Base-by-base conservation (phyloP, 2,888 invertebrate genomes). In the Standfussiana lucernea region DNA sequence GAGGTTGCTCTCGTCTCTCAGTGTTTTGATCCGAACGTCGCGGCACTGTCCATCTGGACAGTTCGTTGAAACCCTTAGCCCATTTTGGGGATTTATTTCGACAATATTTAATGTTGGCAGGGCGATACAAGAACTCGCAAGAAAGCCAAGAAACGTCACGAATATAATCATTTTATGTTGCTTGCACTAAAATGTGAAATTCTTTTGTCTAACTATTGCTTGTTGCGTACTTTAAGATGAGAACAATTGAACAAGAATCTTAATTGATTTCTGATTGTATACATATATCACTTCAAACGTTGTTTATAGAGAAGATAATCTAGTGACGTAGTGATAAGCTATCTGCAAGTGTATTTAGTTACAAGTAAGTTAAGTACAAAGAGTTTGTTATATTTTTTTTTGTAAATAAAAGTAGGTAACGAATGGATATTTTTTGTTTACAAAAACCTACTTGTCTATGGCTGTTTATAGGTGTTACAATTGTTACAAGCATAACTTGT, bases 221-320 rank as follows among this genome's bases (percentile, higher is more conserved):
- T 75, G 74, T 42, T 78, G 68, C 61, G 77, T 77, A 78, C 78
- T 82, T 75, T 62, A 65, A 82, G 78, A 85, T 80, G 75, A 80
- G 68, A 82, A 83, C 82, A 82, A 84, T 86, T 82, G 73, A 59
- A 86, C 77, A 83, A 75, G 85, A 87, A 86, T 85, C 79, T 87
- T 91, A 89, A 91, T 90, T 90, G 88, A 77, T 86, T 90, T 91
- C 86, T 91, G 89, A 91, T 91, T 87, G 79, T 79, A n/a, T n/a
- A n/a, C n/a, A 85, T 89, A 91, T 89, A 90, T 91, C 87, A 84
- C 61, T 42, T 80, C 67, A 77, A 69, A 70, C 69, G 66, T 79
- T 76, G 84, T 87, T 82, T 88, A 87, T 87, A 86, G 74, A 75
- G 77, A 72, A 76, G 86, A 85, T 90, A 89, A 86, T 75, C 56